Evolutionary conservation across 2,113 vertebrate genomes (phyloP).

Genomic region (Panthera uncia): DNA sequence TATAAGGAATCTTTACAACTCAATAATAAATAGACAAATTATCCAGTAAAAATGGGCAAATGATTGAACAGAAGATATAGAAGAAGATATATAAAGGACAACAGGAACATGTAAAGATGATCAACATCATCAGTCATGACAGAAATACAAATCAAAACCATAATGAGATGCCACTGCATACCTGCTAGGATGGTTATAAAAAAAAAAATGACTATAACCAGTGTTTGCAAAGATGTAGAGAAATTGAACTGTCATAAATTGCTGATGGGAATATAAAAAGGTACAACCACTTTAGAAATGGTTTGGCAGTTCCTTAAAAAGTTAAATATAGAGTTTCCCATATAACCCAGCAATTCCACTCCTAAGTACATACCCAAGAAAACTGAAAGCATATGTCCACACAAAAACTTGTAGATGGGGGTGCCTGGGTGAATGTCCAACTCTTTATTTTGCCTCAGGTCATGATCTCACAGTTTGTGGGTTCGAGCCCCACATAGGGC

Average conservation of each 20-base stretch:
- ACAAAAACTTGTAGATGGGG: background rate
- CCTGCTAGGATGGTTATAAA: background rate
- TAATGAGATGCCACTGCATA: background rate
- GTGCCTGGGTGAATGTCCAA: no score
- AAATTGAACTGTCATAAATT: background rate
- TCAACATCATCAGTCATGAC: background rate
- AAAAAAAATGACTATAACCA: background rate
- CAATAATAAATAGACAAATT: background rate
- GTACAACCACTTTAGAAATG: background rate
- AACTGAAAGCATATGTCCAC: background rate
- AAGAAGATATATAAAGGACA: background rate
- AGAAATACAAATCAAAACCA: background rate
- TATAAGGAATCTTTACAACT: background rate
- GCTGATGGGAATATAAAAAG: background rate
- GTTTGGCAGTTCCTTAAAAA: background rate
- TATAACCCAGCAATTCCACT: background rate
- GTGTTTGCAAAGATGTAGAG: background rate
- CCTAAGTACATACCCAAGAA: background rate
- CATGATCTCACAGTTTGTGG: no score
- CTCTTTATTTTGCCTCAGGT: no score
- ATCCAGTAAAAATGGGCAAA: background rate
- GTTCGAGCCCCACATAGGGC: no score
- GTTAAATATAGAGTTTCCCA: background rate
- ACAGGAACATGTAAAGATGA: background rate
- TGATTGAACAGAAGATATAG: background rate